Conservation (phyloP, 2,797 vertebrate species). For the Benthosema pterotum region DNA sequence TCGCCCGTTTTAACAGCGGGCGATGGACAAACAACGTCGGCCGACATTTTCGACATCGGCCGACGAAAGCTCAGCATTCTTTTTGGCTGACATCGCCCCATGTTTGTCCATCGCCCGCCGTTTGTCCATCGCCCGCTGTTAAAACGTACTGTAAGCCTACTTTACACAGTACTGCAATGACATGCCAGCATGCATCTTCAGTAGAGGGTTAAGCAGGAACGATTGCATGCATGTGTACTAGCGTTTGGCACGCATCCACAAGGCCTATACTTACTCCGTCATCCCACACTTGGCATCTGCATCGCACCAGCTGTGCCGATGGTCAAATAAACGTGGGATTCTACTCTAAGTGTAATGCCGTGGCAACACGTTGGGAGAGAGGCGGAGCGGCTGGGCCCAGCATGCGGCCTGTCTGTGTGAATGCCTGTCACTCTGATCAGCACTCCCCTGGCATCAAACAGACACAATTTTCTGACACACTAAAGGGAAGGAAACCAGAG, state of each 20-base stretch:
- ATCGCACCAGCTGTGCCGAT: constrained; percentile 63
- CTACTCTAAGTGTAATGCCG: constrained; percentile 61
- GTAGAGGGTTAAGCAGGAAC: background rate
- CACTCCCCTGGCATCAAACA: constrained; percentile 52
- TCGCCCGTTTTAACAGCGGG: too few species aligned
- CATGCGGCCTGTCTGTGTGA: constrained; percentile 38
- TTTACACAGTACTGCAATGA: too few species aligned
- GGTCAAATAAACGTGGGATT: constrained; percentile 56
- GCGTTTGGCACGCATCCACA: constrained; percentile 53
- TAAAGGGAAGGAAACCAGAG: constrained; percentile 22
- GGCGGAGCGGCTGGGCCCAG: constrained; percentile 35
- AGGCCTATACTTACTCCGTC: constrained; percentile 35
- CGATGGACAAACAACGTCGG: too few species aligned
- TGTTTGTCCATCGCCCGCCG: too few species aligned
- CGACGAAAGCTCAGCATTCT: too few species aligned
- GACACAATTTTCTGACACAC: constrained; percentile 28
- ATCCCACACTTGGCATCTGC: constrained; percentile 57
- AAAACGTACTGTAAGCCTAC: too few species aligned
- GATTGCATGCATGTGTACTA: too few species aligned
- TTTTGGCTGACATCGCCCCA: too few species aligned
- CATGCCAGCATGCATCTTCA: too few species aligned
- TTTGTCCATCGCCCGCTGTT: too few species aligned
- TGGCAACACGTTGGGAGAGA: constrained; percentile 53
- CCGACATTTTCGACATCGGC: too few species aligned
- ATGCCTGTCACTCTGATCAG: constrained; percentile 45